Evolutionary conservation across 2,888 invertebrate genomes (phyloP).

Genomic region (Mechanitis mazaeus): DNA sequence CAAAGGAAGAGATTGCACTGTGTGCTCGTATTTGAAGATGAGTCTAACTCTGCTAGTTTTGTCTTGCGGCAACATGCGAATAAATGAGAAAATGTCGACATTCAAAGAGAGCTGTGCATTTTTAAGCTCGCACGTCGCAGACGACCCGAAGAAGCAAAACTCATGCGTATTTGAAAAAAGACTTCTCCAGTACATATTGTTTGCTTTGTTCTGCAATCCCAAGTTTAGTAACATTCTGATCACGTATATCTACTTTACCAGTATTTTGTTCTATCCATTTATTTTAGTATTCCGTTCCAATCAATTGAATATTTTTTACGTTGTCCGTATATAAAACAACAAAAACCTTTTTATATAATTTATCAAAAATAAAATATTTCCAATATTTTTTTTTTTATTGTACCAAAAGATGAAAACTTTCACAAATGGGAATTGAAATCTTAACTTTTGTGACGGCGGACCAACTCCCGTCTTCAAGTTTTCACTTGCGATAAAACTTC

Average conservation of each 20-base stretch:
- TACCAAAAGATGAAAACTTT: slow-evolving; percentile 13
- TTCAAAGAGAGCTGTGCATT: slow-evolving; percentile 64
- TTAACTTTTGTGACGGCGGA: slow-evolving; percentile 19
- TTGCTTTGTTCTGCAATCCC: slow-evolving; percentile 10
- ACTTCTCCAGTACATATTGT: slow-evolving; percentile 20
- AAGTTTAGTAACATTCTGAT: slow-evolving; percentile 35
- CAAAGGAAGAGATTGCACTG: slow-evolving; percentile 68
- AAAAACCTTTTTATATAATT: no score
- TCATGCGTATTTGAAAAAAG: slow-evolving; percentile 18
- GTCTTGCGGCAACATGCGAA: slow-evolving; percentile 59
- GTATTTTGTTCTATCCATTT: slow-evolving; percentile 29
- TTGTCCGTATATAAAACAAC: no score
- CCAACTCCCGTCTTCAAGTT: slow-evolving; percentile 19
- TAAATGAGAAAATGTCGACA: slow-evolving; percentile 65
- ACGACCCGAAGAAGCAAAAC: slow-evolving; percentile 14
- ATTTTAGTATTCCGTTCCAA: slow-evolving; percentile 11
- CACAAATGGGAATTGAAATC: slow-evolving; percentile 16
- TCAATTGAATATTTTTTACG: slow-evolving; percentile 15
- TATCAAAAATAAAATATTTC: background rate
- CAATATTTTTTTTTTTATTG: slow-evolving; percentile 12
- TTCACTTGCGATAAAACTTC: slow-evolving; percentile 18
- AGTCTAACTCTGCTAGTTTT: slow-evolving; percentile 71
- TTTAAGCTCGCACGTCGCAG: slow-evolving; percentile 52
- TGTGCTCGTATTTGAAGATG: slow-evolving; percentile 61
- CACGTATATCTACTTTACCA: slow-evolving; percentile 40